Evolutionary conservation across 2,888 invertebrate genomes (phyloP), one percentile per base, ranked within the genome.

Genomic region (Lapara coniferarum): DNA sequence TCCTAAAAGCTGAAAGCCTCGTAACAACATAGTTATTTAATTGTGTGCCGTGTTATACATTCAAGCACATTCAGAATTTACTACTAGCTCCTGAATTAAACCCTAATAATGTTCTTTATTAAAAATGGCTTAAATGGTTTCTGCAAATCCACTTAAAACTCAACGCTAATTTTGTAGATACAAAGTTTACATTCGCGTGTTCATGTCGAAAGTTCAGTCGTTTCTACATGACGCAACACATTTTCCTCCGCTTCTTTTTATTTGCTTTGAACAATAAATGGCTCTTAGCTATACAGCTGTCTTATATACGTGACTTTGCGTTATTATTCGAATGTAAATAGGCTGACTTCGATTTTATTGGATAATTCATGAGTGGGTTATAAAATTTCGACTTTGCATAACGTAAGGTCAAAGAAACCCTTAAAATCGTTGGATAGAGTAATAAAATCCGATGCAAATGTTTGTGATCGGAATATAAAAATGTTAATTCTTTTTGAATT

Each of bases 241-340:
- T 78, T 85, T 85, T 81, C 80, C 80, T 82, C 74, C 71, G 84
- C 81, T 86, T 86, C 88, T 88, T 91, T 92, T 90, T 90, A 89
- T 87, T 88, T 86, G 85, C 86, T 85, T 84, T 83, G 86, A 86
- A 89, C 88, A 90, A 91, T 91, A 91, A 91, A 91, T 88, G 85
- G 84, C 83, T 87, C 79, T 86, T 80, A 81, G 83, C 79, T 85
- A 86, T 82, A 84, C 80, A 84, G 86, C 85, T 86, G 84, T 86
- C 84, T 88, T 84, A 79, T 80, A 81, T 83, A 85, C 84, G 83
- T 84, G 85, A 85, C 83, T 86, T 79, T 73, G 80, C 77, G 78
- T 80, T 85, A 87, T 88, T 85, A 89, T 82, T 78, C 77, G 76
- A 82, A 82, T 80, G 82, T 88, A 85, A 85, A 86, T 82, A 85